These are phyloP conservation scores for Turdus rufiventris DNA, from an alignment of 2,113 vertebrate genomes.

Conservation along the genomic window DNA sequence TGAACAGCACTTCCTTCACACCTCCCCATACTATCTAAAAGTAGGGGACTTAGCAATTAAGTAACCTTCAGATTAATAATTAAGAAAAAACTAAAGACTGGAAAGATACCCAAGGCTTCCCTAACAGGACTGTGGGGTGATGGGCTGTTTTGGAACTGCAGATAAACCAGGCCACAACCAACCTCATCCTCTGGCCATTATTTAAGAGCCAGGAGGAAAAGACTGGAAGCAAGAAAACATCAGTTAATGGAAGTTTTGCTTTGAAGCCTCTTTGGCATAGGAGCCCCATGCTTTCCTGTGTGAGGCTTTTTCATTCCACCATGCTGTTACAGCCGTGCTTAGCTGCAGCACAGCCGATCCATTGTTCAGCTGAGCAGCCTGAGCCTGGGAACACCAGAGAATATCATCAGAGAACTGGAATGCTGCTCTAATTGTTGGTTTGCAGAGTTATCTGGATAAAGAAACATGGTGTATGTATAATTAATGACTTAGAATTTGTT, in stretches of 20 bases:
- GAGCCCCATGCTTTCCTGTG: neutral
- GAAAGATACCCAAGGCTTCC: neutral
- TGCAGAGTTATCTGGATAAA: neutral
- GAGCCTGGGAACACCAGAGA: neutral
- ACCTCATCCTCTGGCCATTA: neutral
- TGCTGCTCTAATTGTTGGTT: neutral
- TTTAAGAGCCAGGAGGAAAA: neutral
- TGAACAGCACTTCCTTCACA: neutral
- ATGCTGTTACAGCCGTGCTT: neutral
- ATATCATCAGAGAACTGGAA: neutral
- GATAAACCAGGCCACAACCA: neutral
- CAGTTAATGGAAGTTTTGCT: neutral
- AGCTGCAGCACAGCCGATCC: neutral
- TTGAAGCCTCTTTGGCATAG: neutral
- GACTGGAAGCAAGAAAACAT: neutral
- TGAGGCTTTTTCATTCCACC: neutral
- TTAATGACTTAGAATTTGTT: neutral
- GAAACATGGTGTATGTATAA: neutral
- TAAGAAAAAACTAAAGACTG: neutral
- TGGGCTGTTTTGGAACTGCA: neutral
- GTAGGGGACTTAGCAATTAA: neutral
- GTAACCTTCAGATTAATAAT: neutral
- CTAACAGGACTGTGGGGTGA: neutral
- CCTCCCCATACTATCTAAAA: neutral
- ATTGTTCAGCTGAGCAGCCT: neutral